A percentile compares a stretch with the other conserved stretches of the same genome.
Conservation (phyloP, 2,113 vertebrate species). For the Xiphophorus maculatus region DNA sequence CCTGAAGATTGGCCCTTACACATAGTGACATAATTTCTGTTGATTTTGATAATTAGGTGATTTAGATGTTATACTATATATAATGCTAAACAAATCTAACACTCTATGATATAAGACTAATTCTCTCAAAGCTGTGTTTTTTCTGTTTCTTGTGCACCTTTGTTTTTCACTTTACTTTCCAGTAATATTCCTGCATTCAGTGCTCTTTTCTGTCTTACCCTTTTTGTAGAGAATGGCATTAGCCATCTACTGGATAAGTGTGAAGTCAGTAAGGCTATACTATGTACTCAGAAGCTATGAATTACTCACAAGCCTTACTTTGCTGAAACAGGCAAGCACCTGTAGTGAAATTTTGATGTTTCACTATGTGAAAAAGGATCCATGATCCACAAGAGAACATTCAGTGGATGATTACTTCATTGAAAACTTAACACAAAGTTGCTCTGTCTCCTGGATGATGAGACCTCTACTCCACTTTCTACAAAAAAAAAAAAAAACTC, state of each 20-base stretch:
- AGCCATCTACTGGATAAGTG: too few relatives aligned
- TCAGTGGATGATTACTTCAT: neutral
- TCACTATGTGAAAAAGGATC: neutral
- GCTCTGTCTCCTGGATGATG: neutral
- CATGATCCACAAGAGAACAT: neutral
- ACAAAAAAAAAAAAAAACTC: neutral
- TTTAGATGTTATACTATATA: too few relatives aligned
- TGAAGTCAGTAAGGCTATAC: too few relatives aligned
- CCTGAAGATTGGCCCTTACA: neutral
- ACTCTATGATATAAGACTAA: too few relatives aligned
- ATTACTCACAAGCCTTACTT: neutral
- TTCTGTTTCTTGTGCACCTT: neutral
- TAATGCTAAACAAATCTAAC: too few relatives aligned
- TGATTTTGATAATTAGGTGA: too few relatives aligned
- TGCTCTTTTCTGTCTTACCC: neutral
- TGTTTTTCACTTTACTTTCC: too few relatives aligned
- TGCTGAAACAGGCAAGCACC: neutral
- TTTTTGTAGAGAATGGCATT: too few relatives aligned
- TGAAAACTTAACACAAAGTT: neutral
- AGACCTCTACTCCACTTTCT: neutral
- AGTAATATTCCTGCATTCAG: neutral
- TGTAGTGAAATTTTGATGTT: too few relatives aligned
- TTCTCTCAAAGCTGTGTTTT: too few relatives aligned
- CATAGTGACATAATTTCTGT: neutral
- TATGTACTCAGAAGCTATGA: neutral